Evolutionary conservation across 2,797 vertebrate genomes (phyloP), one percentile per base, ranked within the genome.

Genomic region (Gymnocypris eckloni): DNA sequence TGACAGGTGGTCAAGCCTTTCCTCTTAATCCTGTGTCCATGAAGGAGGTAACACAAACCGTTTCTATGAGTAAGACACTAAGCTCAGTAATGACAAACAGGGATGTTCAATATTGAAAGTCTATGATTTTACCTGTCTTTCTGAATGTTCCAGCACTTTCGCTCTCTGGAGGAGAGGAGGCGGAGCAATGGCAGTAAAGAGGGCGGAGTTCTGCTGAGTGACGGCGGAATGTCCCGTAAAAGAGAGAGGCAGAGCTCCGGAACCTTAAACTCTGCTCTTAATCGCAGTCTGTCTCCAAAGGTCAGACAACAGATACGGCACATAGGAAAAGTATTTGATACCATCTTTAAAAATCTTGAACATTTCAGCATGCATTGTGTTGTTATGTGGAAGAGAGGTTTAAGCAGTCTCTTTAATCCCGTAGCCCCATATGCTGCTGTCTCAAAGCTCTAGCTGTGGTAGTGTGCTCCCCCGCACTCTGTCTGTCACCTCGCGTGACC

Each of bases 371-470:
- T 1, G 4, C 7, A 2, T 66, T 18, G 83, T 69, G 78, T 69
- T 43, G 22, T 39, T 37, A 45, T 48, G 18, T 61, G 37, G 48
- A 77, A 54, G 25, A 56, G 37, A n/a, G 54, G 15, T 56, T 69
- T 18, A 43, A 45, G 50, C 18, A 22, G 9, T 37, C 11, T 54
- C 11, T 70, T 33, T 75, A 7, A 25, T 78, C 33, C 78, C 87
- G 56, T 93, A 99, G 98, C 92, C 93, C 81, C 98, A 99, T 88
- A 90, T 96, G 80, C 97, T 97, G 41, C 92, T 99, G 88, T 96
- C 95, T 84, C 98, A 98, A 90, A 99, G 97, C 93, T 97, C 96
- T 92, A 99, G 98, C 93, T 98, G 97, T 91, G 96, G 98, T 83
- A 99, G 96, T 0, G 94, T 98, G 25, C 95, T 98, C 83, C 96